Conservation (phyloP, 1,140 invertebrate species). For the Bombus pascuorum region DNA sequence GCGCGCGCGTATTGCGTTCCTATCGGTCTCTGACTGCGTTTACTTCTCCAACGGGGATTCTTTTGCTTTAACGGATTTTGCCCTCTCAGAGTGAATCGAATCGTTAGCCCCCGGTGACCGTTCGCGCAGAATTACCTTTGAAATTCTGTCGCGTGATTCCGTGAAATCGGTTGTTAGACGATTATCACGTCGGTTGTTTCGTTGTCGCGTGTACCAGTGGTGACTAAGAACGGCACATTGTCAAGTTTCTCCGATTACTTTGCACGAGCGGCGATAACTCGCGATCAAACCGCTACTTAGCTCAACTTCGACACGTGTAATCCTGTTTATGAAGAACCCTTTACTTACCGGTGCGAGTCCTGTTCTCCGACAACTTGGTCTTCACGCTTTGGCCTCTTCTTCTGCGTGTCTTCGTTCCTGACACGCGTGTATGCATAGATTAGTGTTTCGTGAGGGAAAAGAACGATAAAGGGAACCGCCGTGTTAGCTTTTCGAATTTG, state of each 20-base stretch:
- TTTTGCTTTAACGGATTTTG: neutral
- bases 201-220: neutral
- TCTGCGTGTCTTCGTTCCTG: neutral
- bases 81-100: neutral
- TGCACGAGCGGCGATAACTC: constrained; percentile 30
- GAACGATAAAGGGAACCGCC: neutral
- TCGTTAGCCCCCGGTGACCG: neutral
- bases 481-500: neutral
- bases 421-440: no score
- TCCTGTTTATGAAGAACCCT: constrained; percentile 49
- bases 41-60: neutral
- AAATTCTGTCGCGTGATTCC: neutral
- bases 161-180: neutral
- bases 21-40: neutral
- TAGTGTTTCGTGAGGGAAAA: neutral
- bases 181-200: neutral
- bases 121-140: neutral
- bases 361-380: constrained; percentile 21
- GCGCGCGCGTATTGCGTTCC: constrained; percentile 46
- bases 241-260: constrained; percentile 48
- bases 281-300: constrained; percentile 45
- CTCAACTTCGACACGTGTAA: constrained; percentile 54
- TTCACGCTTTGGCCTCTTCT: neutral
- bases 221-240: constrained; percentile 14
- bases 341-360: constrained; percentile 15